Evolutionary conservation across 2,113 vertebrate genomes (phyloP), one percentile per base, ranked within the genome.

Genomic region (Passer montanus): DNA sequence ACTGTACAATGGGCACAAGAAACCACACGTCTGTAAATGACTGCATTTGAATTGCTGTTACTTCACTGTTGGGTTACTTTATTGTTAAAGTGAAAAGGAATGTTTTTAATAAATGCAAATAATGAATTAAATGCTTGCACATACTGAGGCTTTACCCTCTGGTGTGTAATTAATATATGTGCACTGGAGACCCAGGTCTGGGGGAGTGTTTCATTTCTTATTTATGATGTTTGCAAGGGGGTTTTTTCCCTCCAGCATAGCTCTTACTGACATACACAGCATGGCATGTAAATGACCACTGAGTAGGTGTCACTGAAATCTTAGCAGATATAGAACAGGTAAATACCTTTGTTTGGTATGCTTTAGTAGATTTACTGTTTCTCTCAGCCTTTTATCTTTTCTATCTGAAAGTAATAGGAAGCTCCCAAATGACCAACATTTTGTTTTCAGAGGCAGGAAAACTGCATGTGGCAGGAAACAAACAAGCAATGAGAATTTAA

Each of bases 51-150:
- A 92, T 97, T 79, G 89, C 96, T 96, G 74, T 85, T 97, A 74
- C 78, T 94, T 96, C 94, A 95, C 86, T 22, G 78, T 87, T 94
- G 89, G 91, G 95, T 97, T 79, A 84, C 91, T 74, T 62, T 89
- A 95, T 96, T 97, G 96, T 97, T 97, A 93, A 96, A 98, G 86
- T 85, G 88, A 94, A 95, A 97, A 95, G 93, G 94, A 96, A 97
- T 97, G 96, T 95, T 97, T 97, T 93, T 93, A 97, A 97, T 97
- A 97, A 96, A 96, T 95, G 94, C 86, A 95, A 97, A 96, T 97
- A 96, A 89, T 86, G 93, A 97, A 95, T 93, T 95, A 96, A 97
- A 94, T 72, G 64, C 89, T 93, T 81, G 83, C 94, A 78, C 79
- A 87, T 67, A 95, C 83, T 88, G 92, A 85, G 87, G 60, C 79